Evolutionary conservation across 1,140 invertebrate genomes (phyloP).

Genomic region (Micrasema minimum): DNA sequence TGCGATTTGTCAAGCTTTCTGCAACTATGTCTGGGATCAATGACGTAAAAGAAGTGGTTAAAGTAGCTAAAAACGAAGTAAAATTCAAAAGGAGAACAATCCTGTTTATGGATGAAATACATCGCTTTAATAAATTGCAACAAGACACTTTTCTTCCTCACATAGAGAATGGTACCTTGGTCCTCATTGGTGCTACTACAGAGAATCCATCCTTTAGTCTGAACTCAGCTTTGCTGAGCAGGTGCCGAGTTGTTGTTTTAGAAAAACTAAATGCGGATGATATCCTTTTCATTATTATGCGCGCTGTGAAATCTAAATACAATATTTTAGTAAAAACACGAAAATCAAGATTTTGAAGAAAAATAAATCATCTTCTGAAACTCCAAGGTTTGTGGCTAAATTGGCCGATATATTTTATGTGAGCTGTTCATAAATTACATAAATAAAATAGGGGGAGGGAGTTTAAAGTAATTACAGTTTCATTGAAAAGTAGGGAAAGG

Average conservation of each 20-base stretch:
- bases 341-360: conserved; percentile 18
- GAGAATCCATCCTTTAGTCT: conserved; percentile 90
- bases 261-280: conserved; percentile 74
- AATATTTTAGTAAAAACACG: conserved; percentile 55
- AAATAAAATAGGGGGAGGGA: too few relatives aligned
- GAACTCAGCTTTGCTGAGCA: conserved; percentile 82
- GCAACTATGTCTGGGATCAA: conserved; percentile 80
- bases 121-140: conserved; percentile 87
- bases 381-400: conserved; percentile 16
- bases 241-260: conserved; percentile 80
- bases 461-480: too few relatives aligned
- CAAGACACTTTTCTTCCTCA: conserved; percentile 84
- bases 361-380: not conserved
- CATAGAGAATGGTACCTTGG: conserved; percentile 85
- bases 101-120: conserved; percentile 90
- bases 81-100: conserved; percentile 79
- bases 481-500: too few relatives aligned
- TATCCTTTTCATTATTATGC: conserved; percentile 72
- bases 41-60: conserved; percentile 81
- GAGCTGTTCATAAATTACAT: too few relatives aligned
- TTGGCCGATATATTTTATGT: too few relatives aligned
- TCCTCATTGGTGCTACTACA: conserved; percentile 85
- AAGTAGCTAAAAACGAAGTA: conserved; percentile 78
- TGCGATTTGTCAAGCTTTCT: conserved; percentile 79
- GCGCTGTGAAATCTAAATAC: conserved; percentile 65